These are phyloP conservation scores for Coptodon bakossiorum DNA, from an alignment of 2,113 vertebrate species.

Conservation along the genomic window DNA sequence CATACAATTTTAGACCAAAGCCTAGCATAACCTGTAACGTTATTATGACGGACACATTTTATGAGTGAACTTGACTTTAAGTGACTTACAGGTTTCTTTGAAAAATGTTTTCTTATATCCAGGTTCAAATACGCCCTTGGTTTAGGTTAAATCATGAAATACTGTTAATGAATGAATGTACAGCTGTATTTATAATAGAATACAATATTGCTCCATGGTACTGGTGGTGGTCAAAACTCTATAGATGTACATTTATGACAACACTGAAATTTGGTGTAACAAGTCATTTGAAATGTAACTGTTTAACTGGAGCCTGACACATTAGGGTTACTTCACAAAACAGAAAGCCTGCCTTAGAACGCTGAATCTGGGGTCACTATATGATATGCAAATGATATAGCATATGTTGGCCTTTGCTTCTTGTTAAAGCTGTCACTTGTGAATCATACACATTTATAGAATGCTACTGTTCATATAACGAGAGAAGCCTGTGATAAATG, in stretches of 20 bases:
- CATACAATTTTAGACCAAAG: too few relatives aligned
- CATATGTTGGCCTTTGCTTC: not conserved
- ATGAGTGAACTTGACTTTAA: too few relatives aligned
- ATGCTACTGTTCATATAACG: not conserved
- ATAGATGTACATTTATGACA: rapidly evolving
- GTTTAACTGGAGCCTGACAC: not conserved
- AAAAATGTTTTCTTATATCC: too few relatives aligned
- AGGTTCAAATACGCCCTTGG: too few relatives aligned
- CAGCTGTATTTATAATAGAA: not conserved
- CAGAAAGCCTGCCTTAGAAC: not conserved
- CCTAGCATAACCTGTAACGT: too few relatives aligned
- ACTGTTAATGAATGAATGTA: not conserved
- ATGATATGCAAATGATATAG: not conserved
- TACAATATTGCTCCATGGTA: not conserved
- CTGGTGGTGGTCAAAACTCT: rapidly evolving
- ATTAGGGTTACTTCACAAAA: not conserved
- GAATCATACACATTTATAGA: not conserved
- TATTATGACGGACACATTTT: too few relatives aligned
- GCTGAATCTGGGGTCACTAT: not conserved
- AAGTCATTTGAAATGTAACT: not conserved
- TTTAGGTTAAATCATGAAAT: not conserved
- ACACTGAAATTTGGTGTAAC: not conserved
- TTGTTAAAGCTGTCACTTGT: not conserved
- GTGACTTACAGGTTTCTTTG: too few relatives aligned
- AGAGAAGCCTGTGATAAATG: not conserved